Evolutionary conservation across 2,797 vertebrate genomes (phyloP), one percentile per base, ranked within the genome.

Genomic region (Acanthiza pusilla): DNA sequence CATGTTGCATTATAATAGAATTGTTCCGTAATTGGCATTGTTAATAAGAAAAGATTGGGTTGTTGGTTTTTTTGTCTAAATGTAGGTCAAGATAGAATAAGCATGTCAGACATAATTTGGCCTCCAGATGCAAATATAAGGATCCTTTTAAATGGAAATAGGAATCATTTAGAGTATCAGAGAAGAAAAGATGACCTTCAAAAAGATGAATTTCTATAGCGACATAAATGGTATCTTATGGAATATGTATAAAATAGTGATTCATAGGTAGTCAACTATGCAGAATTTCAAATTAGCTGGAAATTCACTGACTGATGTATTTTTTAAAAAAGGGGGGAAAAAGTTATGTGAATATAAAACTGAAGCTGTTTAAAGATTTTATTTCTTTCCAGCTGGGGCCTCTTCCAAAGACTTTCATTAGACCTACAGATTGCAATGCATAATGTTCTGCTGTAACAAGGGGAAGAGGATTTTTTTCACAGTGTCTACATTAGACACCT

Each of bases 81-180:
- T 93, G 57, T 91, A 95, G 48, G 61, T 87, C 91, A 95, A 94
- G 89, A 84, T 40, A 94, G 82, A 91, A 84, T 80, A 95, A 95
- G 70, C 75, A 85, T 82, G 74, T 94, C 77, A 91, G 50, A 90
- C 53, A 95, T 42, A 92, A 96, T 94, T 94, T 93, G 87, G 51
- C 36, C 42, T 26, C 61, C 42, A 92, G 73, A 54, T 82, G 71
- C 60, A 84, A 95, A 88, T 85, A 82, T 60, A 76, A 55, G 45
- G 55, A 85, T 62, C 45, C 19, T 96, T 93, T 91, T 85, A 81
- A 73, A 93, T 79, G 38, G 65, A 91, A 97, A 89, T 67, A 83
- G 7, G 63, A 91, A 89, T 61, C 5, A 92, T 75, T 93, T 70
- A 67, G 57, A 70, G 4, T n/a, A 85, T 88, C 53, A 89, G 40